Percentiles rank a stretch among this genome's conserved stretches.
phyloP scores from a whole-genome alignment of 2,888 invertebrate genomes.

The Theretra japonica region DNA sequence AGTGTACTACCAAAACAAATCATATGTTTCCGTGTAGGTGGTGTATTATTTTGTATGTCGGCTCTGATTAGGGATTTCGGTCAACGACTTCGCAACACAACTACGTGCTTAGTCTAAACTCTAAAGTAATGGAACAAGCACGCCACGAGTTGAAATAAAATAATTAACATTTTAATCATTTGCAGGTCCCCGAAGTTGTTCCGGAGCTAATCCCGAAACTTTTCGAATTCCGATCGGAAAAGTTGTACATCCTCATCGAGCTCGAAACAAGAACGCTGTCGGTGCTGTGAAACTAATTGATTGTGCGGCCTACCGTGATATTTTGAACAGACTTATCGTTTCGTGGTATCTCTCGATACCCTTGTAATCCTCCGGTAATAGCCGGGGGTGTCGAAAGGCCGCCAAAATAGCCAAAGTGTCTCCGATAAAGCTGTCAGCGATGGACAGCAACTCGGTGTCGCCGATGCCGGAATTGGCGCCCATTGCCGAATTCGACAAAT shows the following conservation, averaged over 20 bases:
- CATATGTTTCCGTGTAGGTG: not conserved
- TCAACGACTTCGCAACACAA: slow-evolving; percentile 37
- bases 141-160: slow-evolving; percentile 48
- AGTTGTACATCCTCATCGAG: slow-evolving; percentile 43
- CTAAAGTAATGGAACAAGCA: slow-evolving; percentile 48
- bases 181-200: slow-evolving; percentile 58
- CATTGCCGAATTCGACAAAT: slow-evolving; percentile 89
- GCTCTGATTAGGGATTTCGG: slow-evolving; percentile 28
- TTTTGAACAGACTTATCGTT: slow-evolving; percentile 37
- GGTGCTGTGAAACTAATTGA: slow-evolving; percentile 42
- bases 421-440: slow-evolving; percentile 84
- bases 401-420: slow-evolving; percentile 79
- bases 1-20: not conserved
- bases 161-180: slow-evolving; percentile 62
- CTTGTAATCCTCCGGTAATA: slow-evolving; percentile 59
- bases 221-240: slow-evolving; percentile 49
- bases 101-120: slow-evolving; percentile 23
- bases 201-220: slow-evolving; percentile 55
- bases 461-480: slow-evolving; percentile 88
- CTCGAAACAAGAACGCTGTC: slow-evolving; percentile 34
- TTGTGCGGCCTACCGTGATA: slow-evolving; percentile 42
- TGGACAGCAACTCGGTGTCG: slow-evolving; percentile 89
- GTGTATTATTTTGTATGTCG: not conserved
- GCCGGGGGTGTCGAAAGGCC: slow-evolving; percentile 63
- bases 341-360: slow-evolving; percentile 35